Base-by-base conservation (phyloP, 2,797 vertebrate genomes). In the Catostomus latipinnis region DNA sequence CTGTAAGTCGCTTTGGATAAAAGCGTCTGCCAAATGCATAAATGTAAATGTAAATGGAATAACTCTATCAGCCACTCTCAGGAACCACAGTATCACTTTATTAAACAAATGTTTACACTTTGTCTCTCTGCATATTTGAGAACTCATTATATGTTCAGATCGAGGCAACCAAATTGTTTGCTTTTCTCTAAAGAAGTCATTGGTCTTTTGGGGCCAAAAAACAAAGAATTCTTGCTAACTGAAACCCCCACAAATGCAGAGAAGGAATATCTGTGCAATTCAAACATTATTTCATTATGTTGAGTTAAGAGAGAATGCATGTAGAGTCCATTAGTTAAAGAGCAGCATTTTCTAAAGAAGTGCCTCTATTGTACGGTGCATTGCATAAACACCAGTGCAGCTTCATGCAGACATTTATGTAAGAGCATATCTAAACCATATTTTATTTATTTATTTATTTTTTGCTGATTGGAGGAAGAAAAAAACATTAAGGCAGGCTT, bases 391-490 rank as follows among this genome's bases (percentile, higher is more conserved):
- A 80, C 50, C 70, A 77, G 71, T 78, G 58, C 69, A 68, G 74
- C 61, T 83, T n/a, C 81, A 73, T 85, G 81, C 61, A 73, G 72
- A 84, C 63, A 13, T 86, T 84, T 83, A 84, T 82, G 70, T 83
- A 80, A 83, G 71, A 0, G 3, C 67, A 83, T 73, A 34, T 34
- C 34, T 34, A 34, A 34, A 34, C 70, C 61, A 84, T 85, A 85
- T 84, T 84, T 91, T 81, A 88, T 22, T 22, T 22, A 2, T 34
- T 84, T 84, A 74, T 75, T 5, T 43, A 18, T 71, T 60, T 78
- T 16, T 49, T 80, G 67, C 48, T 71, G 84, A 45, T 46, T 71
- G 22, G 82, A 70, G 54, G 53, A 74, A 74, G 70, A 52, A 71
- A 69, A 54, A 75, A 43, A 48, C 13, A 12, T 66, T 49, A 61